phyloP scores from a whole-genome alignment of 2,113 vertebrate species.

The Caretta caretta region DNA sequence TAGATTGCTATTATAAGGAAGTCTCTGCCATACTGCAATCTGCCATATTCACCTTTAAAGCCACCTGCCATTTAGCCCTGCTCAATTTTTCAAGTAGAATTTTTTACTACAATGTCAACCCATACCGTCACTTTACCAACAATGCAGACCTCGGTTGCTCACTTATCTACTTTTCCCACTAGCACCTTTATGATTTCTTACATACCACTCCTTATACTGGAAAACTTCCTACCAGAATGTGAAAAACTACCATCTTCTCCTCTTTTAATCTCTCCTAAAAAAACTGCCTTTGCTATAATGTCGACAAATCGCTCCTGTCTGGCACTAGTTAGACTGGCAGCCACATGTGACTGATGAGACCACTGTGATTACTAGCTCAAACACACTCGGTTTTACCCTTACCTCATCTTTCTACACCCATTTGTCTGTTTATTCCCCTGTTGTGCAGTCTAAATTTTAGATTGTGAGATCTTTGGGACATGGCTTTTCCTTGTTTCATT shows the following conservation, averaged over 20 bases:
- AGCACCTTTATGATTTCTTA: not conserved
- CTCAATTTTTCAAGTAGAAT: not conserved
- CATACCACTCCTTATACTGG: not conserved
- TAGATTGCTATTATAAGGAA: not conserved
- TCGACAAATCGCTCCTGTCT: not conserved
- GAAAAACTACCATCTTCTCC: not conserved
- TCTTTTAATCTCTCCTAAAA: not conserved
- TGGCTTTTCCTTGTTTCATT: not conserved
- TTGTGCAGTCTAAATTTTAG: not conserved
- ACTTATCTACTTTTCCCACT: not conserved
- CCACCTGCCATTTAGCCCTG: not conserved
- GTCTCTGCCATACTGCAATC: constrained; percentile 25
- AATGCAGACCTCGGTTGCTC: not conserved
- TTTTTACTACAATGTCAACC: not conserved
- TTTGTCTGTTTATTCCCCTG: not conserved
- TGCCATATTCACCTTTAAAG: not conserved
- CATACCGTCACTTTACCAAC: not conserved
- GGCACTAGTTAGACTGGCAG: not conserved
- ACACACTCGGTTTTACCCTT: not conserved
- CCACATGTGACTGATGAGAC: not conserved
- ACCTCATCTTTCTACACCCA: not conserved
- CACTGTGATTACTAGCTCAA: not conserved
- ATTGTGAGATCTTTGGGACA: not conserved
- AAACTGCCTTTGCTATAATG: not conserved
- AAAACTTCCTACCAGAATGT: not conserved